These are phyloP conservation scores for Phyllotreta cruciferae DNA, from an alignment of 2,888 invertebrate genomes.

Conservation along the genomic window DNA sequence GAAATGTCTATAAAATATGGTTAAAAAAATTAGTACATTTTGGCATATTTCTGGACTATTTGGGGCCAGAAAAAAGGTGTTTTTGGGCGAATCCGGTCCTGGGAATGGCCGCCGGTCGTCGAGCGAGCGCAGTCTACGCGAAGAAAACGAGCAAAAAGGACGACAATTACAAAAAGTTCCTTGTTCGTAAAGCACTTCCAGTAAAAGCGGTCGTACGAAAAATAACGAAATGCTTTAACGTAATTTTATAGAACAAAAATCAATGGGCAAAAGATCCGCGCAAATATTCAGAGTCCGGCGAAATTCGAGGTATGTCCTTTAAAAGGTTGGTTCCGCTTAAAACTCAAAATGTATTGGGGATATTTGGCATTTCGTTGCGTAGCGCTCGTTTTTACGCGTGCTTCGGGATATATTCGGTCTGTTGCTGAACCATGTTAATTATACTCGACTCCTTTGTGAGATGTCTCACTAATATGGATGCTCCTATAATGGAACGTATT, in stretches of 20 bases:
- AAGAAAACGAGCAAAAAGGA: slow-evolving; percentile 34
- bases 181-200: slow-evolving; percentile 49
- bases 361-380: slow-evolving; percentile 52
- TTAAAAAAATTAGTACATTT: no score
- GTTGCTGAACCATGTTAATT: slow-evolving; percentile 44
- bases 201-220: slow-evolving; percentile 48
- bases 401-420: slow-evolving; percentile 38
- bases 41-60: no score
- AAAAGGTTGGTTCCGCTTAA: slow-evolving; percentile 44
- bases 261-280: slow-evolving; percentile 49
- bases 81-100: background rate
- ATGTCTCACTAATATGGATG: slow-evolving; percentile 28
- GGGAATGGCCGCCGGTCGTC: slow-evolving; percentile 23
- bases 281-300: slow-evolving; percentile 46
- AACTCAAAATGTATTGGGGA: slow-evolving; percentile 51
- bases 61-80: no score
- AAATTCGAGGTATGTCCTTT: slow-evolving; percentile 48
- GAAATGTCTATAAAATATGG: no score
- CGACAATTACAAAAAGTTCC: slow-evolving; percentile 41
- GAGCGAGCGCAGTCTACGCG: slow-evolving; percentile 12
- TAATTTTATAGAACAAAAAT: slow-evolving; percentile 54
- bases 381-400: slow-evolving; percentile 45
- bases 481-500: background rate
- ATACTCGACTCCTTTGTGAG: slow-evolving; percentile 27
- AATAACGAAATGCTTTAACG: slow-evolving; percentile 49